Evolutionary conservation across 2,113 vertebrate species (phyloP), one percentile per base, ranked within the genome.

Genomic region (Rhinolophus sinicus): DNA sequence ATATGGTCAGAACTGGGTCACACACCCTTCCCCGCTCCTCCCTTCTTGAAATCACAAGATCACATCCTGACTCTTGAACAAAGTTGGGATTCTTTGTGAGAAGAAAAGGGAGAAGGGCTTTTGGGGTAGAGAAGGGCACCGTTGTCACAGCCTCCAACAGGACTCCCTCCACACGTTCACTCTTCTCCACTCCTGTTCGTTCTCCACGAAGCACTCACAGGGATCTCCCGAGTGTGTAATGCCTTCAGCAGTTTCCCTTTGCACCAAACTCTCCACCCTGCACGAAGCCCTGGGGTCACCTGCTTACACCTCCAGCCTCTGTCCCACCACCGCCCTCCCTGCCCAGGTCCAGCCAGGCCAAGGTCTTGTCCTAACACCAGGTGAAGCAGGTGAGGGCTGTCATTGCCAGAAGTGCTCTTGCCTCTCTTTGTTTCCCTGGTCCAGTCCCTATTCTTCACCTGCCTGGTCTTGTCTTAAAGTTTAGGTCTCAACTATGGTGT

Each of bases 41-140:
- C 19, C 33, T 35, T 52, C 67, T 80, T 81, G 75, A 81, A 90
- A 85, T 60, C 58, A 44, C 22, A 78, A 28, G 72, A n/a, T 77
- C 30, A 44, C n/a, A 90, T 35, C 50, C n/a, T 54, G 52, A 96
- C 67, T 90, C 11, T 64, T 75, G 26, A 82, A 82, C 44, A 62
- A 33, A 90, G 16, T n/a, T 38, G 30, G 58, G 24, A 54, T 67
- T 93, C 50, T 62, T 86, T 54, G 28, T 40, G 77, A 76, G 73
- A 44, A 81, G 19, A 73, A 26, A 26, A 75, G 16, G 22, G 19
- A 54, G 35, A 10, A 1, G 85, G 64, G 50, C 33, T n/a, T n/a
- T 58, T 72, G 9, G 47, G 76, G 40, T 40, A 76, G 40, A 21
- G 11, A 3, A 24, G 28, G 33, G 13, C 5, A 2, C 67, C 0